Conservation (phyloP, 2,113 vertebrate species). For the Plotosus lineatus region DNA sequence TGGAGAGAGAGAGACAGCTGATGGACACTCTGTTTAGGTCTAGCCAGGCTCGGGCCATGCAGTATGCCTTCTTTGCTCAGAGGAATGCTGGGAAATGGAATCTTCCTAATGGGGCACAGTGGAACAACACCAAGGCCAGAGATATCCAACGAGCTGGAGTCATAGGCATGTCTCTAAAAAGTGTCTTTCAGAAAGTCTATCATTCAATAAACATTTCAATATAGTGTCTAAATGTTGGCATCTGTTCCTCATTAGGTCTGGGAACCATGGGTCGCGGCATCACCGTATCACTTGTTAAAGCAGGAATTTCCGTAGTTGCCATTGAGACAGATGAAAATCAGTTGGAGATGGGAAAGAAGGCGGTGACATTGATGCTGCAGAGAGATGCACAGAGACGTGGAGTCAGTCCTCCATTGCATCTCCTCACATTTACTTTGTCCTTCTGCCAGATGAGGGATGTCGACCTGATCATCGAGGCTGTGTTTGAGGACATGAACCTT, state of each 20-base stretch:
- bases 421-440: conserved; percentile 73
- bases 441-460: conserved; percentile 69
- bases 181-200: background rate
- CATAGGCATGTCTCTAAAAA: conserved; percentile 76
- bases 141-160: conserved; percentile 77
- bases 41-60: conserved; percentile 82
- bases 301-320: conserved; percentile 81
- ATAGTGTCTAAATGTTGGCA: background rate
- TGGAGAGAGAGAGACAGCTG: conserved; percentile 75
- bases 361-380: conserved; percentile 73
- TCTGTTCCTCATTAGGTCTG: conserved; percentile 74
- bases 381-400: conserved; percentile 71
- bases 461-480: conserved; percentile 89
- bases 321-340: conserved; percentile 80
- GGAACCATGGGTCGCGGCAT: conserved; percentile 95
- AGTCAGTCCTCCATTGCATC: conserved; percentile 51
- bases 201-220: background rate
- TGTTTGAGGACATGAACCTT: conserved; percentile 86
- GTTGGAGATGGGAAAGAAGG: conserved; percentile 71
- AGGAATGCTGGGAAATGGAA: conserved; percentile 77
- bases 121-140: conserved; percentile 73
- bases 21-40: conserved; percentile 74
- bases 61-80: conserved; percentile 87
- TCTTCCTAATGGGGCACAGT: conserved; percentile 73
- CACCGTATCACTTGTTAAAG: conserved; percentile 75